Conservation (phyloP, 2,113 vertebrate species). For the Chlamydotis undulata region DNA sequence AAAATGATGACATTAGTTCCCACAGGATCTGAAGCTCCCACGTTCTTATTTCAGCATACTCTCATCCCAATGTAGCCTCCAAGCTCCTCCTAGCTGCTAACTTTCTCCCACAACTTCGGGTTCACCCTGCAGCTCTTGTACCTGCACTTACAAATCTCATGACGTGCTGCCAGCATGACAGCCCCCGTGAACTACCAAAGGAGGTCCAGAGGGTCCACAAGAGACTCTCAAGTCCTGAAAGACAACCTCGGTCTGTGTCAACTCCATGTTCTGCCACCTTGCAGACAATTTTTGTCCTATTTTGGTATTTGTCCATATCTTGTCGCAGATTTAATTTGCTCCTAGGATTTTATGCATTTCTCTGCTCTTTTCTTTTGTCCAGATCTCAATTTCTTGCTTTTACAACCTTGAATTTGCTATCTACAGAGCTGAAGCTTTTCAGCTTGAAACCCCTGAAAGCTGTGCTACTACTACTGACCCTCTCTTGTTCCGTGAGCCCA, state of each 20-base stretch:
- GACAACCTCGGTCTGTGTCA: rapidly evolving
- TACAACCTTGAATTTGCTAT: neutral
- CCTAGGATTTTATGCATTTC: neutral
- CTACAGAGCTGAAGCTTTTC: neutral
- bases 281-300: neutral
- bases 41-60: neutral
- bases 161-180: neutral
- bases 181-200: neutral
- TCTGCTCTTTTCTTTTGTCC: neutral
- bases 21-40: neutral
- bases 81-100: neutral
- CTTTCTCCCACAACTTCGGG: neutral
- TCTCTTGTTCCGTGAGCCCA: neutral
- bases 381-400: neutral
- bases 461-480: neutral
- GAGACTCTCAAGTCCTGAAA: neutral
- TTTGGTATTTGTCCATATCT: neutral
- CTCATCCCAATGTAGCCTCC: neutral
- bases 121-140: neutral
- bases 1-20: neutral
- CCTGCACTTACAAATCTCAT: neutral
- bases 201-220: neutral
- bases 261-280: neutral
- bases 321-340: neutral
- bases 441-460: neutral